Evolutionary conservation across 2,113 vertebrate genomes (phyloP).

Genomic region (Macrotus californicus): DNA sequence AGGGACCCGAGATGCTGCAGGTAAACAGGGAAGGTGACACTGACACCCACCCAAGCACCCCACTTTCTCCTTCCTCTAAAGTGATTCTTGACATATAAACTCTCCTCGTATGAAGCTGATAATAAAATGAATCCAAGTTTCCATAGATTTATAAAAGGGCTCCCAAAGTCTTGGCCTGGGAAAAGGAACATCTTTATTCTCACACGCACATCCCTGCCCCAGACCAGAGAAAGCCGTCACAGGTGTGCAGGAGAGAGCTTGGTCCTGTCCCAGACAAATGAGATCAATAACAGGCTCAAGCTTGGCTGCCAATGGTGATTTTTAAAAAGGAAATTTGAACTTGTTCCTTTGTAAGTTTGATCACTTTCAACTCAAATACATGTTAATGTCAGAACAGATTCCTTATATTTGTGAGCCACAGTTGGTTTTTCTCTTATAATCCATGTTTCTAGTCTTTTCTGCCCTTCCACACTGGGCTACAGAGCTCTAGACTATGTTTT

Average conservation of each 20-base stretch:
- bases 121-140: background rate
- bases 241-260: background rate
- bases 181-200: background rate
- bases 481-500: background rate
- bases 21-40: background rate
- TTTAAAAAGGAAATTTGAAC: background rate
- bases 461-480: background rate
- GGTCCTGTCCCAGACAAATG: background rate
- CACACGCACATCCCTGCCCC: background rate
- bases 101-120: background rate
- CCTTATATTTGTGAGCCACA: background rate
- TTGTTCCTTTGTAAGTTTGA: background rate
- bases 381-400: background rate
- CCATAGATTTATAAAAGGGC: background rate
- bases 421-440: background rate
- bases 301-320: background rate
- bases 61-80: background rate
- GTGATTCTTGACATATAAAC: background rate
- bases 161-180: background rate
- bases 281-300: background rate
- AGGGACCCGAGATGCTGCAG: background rate
- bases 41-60: background rate
- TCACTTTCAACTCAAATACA: background rate
- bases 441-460: background rate
- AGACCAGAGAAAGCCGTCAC: background rate